Evolutionary conservation across 2,113 vertebrate genomes (phyloP).

Genomic region (Bubo scandiacus): DNA sequence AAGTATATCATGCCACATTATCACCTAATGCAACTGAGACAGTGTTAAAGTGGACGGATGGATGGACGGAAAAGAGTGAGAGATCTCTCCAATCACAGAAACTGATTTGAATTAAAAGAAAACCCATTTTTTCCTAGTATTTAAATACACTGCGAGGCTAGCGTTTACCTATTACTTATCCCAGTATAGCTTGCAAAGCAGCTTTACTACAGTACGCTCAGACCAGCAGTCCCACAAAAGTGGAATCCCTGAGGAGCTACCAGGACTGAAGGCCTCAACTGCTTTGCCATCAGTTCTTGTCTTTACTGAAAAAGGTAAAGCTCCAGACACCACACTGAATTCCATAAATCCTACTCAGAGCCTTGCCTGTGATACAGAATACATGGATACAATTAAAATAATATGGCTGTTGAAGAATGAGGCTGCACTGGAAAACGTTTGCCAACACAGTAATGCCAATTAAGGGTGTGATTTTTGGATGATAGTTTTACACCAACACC

Average conservation of each 20-base stretch:
- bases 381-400: not conserved
- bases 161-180: not conserved
- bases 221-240: not conserved
- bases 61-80: not conserved
- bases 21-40: not conserved
- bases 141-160: not conserved
- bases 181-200: not conserved
- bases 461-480: conserved; percentile 30
- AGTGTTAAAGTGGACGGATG: not conserved
- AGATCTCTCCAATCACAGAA: not conserved
- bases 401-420: not conserved
- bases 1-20: not conserved
- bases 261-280: not conserved
- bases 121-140: not conserved
- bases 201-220: not conserved
- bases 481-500: not conserved
- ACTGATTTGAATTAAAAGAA: not conserved
- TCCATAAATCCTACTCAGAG: not conserved
- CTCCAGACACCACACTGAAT: not conserved
- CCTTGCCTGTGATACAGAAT: not conserved
- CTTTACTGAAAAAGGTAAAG: not conserved
- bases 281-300: not conserved
- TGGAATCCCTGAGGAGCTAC: not conserved
- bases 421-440: not conserved
- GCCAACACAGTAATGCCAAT: not conserved